These are phyloP conservation scores for Acronicta alni DNA, from an alignment of 2,888 invertebrate species.

Conservation along the genomic window DNA sequence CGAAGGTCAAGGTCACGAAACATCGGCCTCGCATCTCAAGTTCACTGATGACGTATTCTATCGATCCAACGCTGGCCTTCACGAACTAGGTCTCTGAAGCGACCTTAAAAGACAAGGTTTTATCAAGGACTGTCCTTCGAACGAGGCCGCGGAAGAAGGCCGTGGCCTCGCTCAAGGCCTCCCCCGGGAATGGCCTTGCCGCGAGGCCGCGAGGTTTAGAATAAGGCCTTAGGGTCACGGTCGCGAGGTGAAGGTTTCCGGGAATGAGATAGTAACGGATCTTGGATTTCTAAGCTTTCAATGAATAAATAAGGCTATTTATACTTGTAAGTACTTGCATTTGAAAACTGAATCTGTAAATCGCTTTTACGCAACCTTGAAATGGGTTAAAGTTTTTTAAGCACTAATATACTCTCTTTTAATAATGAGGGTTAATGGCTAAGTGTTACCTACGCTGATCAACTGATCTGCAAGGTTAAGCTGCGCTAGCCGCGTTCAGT, in stretches of 20 bases:
- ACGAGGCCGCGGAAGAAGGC: conserved; percentile 45
- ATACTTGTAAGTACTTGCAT: too few relatives aligned
- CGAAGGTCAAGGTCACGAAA: conserved; percentile 24
- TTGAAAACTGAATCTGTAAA: too few relatives aligned
- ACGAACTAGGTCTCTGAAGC: conserved; percentile 26
- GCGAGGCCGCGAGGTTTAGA: conserved; percentile 13
- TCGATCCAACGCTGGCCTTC: conserved; percentile 30
- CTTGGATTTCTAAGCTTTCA: background rate
- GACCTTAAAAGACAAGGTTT: conserved; percentile 46
- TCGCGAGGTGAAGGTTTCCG: conserved; percentile 17
- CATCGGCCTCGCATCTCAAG: conserved; percentile 29
- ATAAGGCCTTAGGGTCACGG: conserved; percentile 36
- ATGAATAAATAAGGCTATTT: too few relatives aligned
- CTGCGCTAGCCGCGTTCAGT: too few relatives aligned
- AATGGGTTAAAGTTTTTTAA: too few relatives aligned
- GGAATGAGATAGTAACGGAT: conserved; percentile 7
- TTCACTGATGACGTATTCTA: conserved; percentile 39
- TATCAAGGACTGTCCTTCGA: conserved; percentile 49
- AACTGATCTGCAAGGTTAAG: too few relatives aligned
- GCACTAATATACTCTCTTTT: too few relatives aligned
- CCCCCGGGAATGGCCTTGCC: conserved; percentile 41
- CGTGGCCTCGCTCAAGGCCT: conserved; percentile 36
- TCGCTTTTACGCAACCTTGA: too few relatives aligned
- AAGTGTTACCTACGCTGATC: too few relatives aligned
- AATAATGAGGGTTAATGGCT: too few relatives aligned